Conservation (phyloP, 2,888 invertebrate genomes). For the Drosophila fulvimacula region DNA sequence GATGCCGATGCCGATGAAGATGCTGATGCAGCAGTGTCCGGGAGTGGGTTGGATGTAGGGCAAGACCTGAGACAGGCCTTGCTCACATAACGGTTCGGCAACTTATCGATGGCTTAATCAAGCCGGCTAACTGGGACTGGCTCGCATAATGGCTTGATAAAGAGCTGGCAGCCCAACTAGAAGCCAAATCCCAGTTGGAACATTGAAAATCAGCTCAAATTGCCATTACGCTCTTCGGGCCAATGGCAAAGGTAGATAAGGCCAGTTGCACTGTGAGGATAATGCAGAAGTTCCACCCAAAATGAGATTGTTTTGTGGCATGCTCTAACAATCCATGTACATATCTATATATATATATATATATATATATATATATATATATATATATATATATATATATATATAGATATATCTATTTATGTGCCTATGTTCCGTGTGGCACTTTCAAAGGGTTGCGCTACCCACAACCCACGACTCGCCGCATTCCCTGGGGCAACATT, state of each 20-base stretch:
- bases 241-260: conserved; percentile 65
- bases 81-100: conserved; percentile 47
- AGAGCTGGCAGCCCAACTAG: conserved; percentile 50
- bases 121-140: conserved; percentile 41
- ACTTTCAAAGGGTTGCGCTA: conserved; percentile 68
- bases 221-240: conserved; percentile 83
- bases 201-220: conserved; percentile 85
- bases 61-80: conserved; percentile 1
- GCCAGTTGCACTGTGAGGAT: conserved; percentile 49
- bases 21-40: not conserved
- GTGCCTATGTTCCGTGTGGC: conserved; percentile 5
- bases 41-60: not conserved
- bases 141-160: conserved; percentile 78
- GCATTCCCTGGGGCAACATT: conserved; percentile 76
- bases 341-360: not conserved
- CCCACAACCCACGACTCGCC: conserved; percentile 29
- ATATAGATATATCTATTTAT: not conserved
- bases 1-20: not conserved
- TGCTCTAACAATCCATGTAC: no score
- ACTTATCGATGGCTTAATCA: conserved; percentile 77
- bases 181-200: conserved; percentile 83
- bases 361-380: not conserved
- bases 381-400: not conserved
- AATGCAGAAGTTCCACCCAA: conserved; percentile 56
- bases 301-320: conserved; percentile 67